Conservation (phyloP, 2,113 vertebrate species). For the Talpa occidentalis region DNA sequence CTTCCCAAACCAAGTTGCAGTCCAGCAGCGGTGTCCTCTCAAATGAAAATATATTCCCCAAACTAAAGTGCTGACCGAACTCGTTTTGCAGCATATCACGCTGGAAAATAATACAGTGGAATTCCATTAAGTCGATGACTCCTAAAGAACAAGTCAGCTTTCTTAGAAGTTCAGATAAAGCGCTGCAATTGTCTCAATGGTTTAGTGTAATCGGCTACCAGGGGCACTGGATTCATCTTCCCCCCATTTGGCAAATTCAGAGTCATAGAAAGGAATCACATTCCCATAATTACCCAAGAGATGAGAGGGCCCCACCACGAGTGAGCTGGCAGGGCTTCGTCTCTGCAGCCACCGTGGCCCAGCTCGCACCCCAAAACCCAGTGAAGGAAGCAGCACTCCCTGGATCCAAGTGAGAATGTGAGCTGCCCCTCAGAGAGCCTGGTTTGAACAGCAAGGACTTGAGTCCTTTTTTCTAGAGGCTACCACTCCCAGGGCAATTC, state of each 20-base stretch:
- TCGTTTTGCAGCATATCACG: neutral
- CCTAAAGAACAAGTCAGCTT: conserved; percentile 64
- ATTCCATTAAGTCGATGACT: conserved; percentile 50
- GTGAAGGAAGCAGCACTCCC: neutral
- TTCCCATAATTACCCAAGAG: conserved; percentile 38
- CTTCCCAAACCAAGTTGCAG: conserved; percentile 46
- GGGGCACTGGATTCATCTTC: conserved; percentile 23
- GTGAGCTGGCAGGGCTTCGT: neutral
- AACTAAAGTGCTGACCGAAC: conserved; percentile 69
- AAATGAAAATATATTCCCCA: conserved; percentile 76
- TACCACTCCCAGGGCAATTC: neutral
- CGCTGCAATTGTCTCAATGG: conserved; percentile 54
- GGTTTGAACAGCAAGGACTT: neutral
- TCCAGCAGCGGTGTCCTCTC: neutral
- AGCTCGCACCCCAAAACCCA: neutral
- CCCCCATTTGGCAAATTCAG: conserved; percentile 65
- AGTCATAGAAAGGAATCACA: conserved; percentile 13
- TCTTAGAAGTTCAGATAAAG: conserved; percentile 76
- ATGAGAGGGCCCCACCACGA: neutral
- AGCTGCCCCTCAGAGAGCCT: neutral
- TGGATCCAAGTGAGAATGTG: neutral
- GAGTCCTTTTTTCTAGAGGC: neutral
- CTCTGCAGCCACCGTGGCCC: neutral
- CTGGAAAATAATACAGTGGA: conserved; percentile 53
- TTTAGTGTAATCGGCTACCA: conserved; percentile 51